These are phyloP conservation scores for Mionectes olivaceus DNA, from an alignment of 2,797 vertebrate species.

Conservation along the genomic window DNA sequence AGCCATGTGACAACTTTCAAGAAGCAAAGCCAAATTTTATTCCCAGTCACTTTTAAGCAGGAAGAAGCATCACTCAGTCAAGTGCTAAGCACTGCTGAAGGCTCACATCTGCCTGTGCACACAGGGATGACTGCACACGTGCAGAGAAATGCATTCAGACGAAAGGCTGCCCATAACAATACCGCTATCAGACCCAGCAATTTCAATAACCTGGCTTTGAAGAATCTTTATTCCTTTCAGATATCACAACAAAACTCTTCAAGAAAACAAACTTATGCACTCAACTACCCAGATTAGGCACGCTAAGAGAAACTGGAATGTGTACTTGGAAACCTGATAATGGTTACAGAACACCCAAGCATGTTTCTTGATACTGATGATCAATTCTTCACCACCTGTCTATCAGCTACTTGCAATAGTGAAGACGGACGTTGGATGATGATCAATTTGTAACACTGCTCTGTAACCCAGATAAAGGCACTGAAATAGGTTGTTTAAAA, in stretches of 20 bases:
- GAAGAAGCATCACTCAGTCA: neutral
- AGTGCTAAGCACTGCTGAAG: neutral
- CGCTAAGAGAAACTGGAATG: neutral
- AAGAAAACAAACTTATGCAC: neutral
- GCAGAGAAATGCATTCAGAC: neutral
- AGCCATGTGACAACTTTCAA: neutral
- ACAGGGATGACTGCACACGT: accelerated
- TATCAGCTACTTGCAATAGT: neutral
- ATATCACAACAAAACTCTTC: neutral
- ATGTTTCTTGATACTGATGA: neutral
- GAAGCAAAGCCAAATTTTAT: neutral
- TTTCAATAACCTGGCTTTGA: neutral
- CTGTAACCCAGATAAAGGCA: neutral
- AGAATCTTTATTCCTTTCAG: neutral
- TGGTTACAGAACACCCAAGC: neutral
- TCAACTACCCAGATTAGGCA: neutral
- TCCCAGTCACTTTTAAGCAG: neutral
- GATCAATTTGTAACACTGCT: neutral
- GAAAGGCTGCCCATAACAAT: neutral
- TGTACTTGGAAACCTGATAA: neutral
- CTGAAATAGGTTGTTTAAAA: neutral
- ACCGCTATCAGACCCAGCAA: neutral
- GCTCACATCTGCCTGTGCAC: neutral
- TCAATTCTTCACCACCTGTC: neutral
- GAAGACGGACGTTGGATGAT: neutral